A percentile compares a stretch with the other conserved stretches of the same genome.
Conservation (phyloP, 2,113 vertebrate species). For the Carassius gibelio region DNA sequence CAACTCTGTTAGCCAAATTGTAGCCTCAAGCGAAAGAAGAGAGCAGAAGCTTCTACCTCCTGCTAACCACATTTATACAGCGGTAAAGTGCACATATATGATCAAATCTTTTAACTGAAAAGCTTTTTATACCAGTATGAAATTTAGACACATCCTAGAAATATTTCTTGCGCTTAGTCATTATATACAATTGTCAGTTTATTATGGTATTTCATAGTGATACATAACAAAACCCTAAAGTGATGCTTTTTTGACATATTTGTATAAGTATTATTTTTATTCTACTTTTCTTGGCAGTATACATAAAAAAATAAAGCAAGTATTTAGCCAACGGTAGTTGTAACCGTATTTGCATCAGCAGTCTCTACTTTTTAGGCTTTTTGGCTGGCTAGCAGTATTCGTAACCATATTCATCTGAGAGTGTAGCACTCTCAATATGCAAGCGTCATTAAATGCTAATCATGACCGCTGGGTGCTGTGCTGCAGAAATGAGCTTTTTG, state of each 20-base stretch:
- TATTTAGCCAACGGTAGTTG: not conserved
- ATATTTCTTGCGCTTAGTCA: not conserved
- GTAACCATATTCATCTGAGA: not conserved
- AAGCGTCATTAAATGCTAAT: not conserved
- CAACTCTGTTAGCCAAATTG: slow-evolving; percentile 35
- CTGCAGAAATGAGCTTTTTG: slow-evolving; percentile 1
- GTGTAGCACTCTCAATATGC: slow-evolving; percentile 6
- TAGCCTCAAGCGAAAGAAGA: slow-evolving; percentile 17
- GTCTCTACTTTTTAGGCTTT: not conserved
- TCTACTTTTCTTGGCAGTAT: not conserved
- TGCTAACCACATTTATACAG: slow-evolving; percentile 30
- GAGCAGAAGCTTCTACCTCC: not conserved
- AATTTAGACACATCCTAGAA: not conserved
- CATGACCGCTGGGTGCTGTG: slow-evolving; percentile 11
- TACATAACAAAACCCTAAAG: not conserved
- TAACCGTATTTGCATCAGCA: not conserved
- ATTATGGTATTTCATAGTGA: not conserved
- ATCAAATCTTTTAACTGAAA: not conserved
- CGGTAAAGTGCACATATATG: not conserved
- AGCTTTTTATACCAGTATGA: not conserved
- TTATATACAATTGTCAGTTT: not conserved
- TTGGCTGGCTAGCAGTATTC: not conserved
- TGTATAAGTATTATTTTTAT: not conserved
- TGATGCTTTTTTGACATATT: not conserved
- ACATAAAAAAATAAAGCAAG: not conserved